Percentiles rank a stretch among this genome's conserved stretches.
Evolutionary conservation across 2,888 invertebrate species (phyloP).

Genomic region (Blomia tropicalis): DNA sequence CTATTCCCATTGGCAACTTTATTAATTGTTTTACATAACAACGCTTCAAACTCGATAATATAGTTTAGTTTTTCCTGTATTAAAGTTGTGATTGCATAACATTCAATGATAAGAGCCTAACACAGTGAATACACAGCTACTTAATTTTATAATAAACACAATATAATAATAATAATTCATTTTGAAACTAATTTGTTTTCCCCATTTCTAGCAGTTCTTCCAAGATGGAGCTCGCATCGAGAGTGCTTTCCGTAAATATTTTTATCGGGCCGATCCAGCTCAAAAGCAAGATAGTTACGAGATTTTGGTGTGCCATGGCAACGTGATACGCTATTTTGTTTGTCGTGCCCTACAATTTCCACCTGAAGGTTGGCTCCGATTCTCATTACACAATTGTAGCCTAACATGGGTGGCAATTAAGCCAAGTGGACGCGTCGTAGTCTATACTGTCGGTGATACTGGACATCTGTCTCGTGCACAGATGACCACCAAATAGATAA

Average conservation of each 20-base stretch:
- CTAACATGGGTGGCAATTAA: constrained; percentile 77
- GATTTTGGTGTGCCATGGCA: constrained; percentile 86
- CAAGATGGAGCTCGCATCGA: constrained; percentile 86
- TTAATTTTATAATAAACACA: too few species aligned
- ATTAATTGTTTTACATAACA: too few species aligned
- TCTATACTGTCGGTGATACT: constrained; percentile 65
- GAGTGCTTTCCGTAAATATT: constrained; percentile 80
- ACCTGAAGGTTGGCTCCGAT: constrained; percentile 86
- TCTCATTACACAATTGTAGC: constrained; percentile 76
- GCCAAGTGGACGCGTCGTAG: constrained; percentile 66
- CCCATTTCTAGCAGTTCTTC: constrained; percentile 59
- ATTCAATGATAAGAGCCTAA: too few species aligned
- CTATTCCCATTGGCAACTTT: too few species aligned
- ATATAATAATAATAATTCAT: too few species aligned
- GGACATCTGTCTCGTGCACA: constrained; percentile 68
- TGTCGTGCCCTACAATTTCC: constrained; percentile 77
- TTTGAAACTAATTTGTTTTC: neutral
- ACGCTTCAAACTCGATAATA: too few species aligned
- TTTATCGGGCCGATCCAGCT: constrained; percentile 65
- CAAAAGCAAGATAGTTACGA: constrained; percentile 72
- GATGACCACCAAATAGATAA: constrained; percentile 32
- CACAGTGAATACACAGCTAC: too few species aligned
- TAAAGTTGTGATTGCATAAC: too few species aligned
- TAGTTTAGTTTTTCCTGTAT: too few species aligned
- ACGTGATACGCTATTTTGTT: constrained; percentile 63